Conservation (phyloP, 2,797 vertebrate species). For the Leucoraja ocellata region DNA sequence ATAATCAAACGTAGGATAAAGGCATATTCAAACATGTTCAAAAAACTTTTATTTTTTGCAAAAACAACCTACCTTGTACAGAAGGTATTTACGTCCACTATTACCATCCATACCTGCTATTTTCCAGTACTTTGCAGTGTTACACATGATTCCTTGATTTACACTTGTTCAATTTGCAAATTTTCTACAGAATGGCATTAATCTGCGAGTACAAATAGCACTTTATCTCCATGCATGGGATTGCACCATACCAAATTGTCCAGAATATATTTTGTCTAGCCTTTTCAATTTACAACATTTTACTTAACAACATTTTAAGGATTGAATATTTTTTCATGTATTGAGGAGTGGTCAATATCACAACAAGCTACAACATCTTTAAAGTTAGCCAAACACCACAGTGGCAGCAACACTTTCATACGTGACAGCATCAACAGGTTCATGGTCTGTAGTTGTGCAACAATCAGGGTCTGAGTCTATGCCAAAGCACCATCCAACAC, state of each 20-base stretch:
- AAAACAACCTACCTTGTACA: background rate
- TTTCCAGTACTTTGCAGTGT: background rate
- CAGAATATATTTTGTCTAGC: too few relatives aligned
- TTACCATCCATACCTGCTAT: background rate
- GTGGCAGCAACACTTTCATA: background rate
- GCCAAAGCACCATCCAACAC: background rate
- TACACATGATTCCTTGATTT: background rate
- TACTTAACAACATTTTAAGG: too few relatives aligned
- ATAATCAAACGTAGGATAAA: background rate
- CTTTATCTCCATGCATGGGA: too few relatives aligned
- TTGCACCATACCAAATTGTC: too few relatives aligned
- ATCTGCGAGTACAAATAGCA: too few relatives aligned
- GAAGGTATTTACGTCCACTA: background rate
- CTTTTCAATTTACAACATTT: too few relatives aligned
- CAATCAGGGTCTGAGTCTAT: background rate
- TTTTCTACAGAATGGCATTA: too few relatives aligned
- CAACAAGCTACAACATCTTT: background rate
- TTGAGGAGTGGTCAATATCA: too few relatives aligned
- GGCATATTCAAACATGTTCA: background rate
- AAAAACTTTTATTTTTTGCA: too few relatives aligned
- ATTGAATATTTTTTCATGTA: too few relatives aligned
- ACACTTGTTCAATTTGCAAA: too few relatives aligned
- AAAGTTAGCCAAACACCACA: background rate
- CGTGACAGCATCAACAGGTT: background rate
- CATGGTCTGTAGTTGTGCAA: background rate